Base-by-base conservation (phyloP, 2,888 invertebrate genomes). In the Sesia apiformis region DNA sequence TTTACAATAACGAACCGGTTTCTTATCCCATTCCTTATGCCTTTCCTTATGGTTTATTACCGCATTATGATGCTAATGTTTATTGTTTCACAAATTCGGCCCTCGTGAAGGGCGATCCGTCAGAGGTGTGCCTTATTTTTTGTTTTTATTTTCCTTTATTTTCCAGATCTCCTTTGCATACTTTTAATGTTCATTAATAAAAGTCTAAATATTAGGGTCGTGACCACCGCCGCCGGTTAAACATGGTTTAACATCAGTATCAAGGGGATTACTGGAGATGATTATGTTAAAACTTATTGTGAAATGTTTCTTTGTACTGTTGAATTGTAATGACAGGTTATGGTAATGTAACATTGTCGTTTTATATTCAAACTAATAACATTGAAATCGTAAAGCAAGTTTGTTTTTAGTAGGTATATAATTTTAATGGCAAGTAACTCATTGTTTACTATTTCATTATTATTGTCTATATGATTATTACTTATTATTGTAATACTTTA, bases 171-270 rank as follows among this genome's bases (percentile, higher is more conserved):
- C 59, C 69, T 74, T 74, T 71, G 74, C 73, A 77, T 78, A 66
- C 69, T 74, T 73, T 76, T 73, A 69, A 72, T 67, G 67, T 74
- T 72, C 73, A 76, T 74, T 76, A 75, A 76, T 73, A 70, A 70
- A 74, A 74, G 68, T 72, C 72, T 69, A 67, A 66, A 56, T 52
- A 55, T 50, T 52, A 55, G 58, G 52, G 67, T 61, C 59, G 61
- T 53, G 55, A 53, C 59, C 56, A 58, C 60, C 38, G 39, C 51
- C 49, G 52, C 39, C 51, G 56, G 55, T 57, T 54, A 57, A 57
- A 56, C 52, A 23, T 23, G 53, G 50, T 54, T 60, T 55, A 60
- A 58, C 57, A 56, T 54, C 53, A 49, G 58, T 57, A 60, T 60
- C 57, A 55, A 57, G 23, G 2, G 23, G 51, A 49, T 56, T 46